Evolutionary conservation across 1,140 invertebrate species (phyloP), one percentile per base, ranked within the genome.

Genomic region (Pseudomyrmex pallidus): DNA sequence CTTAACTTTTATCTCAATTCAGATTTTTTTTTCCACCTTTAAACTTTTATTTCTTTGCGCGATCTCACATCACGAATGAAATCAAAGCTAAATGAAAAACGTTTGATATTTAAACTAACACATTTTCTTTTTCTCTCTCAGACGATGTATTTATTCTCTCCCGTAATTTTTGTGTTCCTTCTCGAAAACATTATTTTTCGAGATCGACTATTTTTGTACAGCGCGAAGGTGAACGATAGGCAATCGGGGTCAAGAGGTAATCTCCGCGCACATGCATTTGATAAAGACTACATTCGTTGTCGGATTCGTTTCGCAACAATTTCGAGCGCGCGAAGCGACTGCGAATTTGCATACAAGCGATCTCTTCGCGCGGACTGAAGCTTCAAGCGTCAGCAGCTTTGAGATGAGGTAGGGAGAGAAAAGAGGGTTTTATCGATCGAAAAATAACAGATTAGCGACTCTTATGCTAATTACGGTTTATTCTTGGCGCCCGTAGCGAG

Each of bases 201-300:
- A 76, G 22, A 62, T 59, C 54, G 70, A 13, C 17, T 63, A 74
- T 74, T 22, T 74, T 35, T 76, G 10, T 35, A 15, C 20, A 59
- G 22, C 44, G 4, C 44, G 44, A 80, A 80, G 54, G 76, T 80
- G 76, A 68, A 78, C 15, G 76, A 80, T 80, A 80, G 54, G 66
- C 44, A 59, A n/a, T 66, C 64, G 44, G 8, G 76, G 76, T 80
- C 76, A 80, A 35, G 44, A 80, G 54, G 76, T 80, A 80, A 80
- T 80, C 76, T 80, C 5, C 35, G 62, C n/a, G 44, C 22, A 56
- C 22, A 61, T 61, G 66, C 66, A 50, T 35, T 10, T 50, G 76
- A 80, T 80, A 80, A 59, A 59, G 54, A 35, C 35, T 7, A 17
- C 35, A 25, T 25, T 25, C 25, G 25, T 25, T 25, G 25, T 25